Evolutionary conservation across 2,797 vertebrate species (phyloP).

Genomic region (Momotus momota): DNA sequence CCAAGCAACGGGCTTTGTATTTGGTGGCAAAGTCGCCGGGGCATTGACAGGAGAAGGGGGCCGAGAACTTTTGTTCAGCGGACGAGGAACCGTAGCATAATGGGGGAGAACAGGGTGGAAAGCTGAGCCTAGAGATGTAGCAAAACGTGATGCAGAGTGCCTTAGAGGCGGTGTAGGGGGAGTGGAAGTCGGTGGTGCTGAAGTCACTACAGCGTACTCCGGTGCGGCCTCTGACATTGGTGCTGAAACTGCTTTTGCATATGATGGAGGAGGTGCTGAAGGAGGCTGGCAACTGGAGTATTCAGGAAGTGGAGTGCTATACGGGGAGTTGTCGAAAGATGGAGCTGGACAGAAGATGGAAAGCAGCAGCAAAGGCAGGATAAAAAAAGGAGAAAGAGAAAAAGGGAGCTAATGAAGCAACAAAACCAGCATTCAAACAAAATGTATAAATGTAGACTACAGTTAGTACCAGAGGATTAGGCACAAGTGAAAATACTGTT

Average conservation of each 20-base stretch:
- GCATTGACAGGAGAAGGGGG: conserved; percentile 83
- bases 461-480: conserved; percentile 86
- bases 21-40: conserved; percentile 76
- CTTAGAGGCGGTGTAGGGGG: conserved; percentile 95
- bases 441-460: conserved; percentile 81
- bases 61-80: conserved; percentile 83
- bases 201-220: conserved; percentile 84
- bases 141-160: conserved; percentile 95
- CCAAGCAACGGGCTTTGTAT: conserved; percentile 88
- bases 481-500: conserved; percentile 72
- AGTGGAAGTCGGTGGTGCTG: conserved; percentile 82
- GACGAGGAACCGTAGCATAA: conserved; percentile 92
- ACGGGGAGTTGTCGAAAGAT: conserved; percentile 92
- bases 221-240: conserved; percentile 85
- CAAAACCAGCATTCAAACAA: conserved; percentile 90
- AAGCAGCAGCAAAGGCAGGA: conserved; percentile 87
- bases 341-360: conserved; percentile 86
- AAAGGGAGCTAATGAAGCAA: conserved; percentile 98
- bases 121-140: conserved; percentile 95
- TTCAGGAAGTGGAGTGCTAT: conserved; percentile 88
- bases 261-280: conserved; percentile 84
- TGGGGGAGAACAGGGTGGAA: conserved; percentile 98
- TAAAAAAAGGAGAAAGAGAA: conserved; percentile 87
- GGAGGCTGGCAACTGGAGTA: conserved; percentile 86
- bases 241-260: conserved; percentile 87